Conservation (phyloP, 2,888 invertebrate genomes). For the Drosophila atroscutellata region DNA sequence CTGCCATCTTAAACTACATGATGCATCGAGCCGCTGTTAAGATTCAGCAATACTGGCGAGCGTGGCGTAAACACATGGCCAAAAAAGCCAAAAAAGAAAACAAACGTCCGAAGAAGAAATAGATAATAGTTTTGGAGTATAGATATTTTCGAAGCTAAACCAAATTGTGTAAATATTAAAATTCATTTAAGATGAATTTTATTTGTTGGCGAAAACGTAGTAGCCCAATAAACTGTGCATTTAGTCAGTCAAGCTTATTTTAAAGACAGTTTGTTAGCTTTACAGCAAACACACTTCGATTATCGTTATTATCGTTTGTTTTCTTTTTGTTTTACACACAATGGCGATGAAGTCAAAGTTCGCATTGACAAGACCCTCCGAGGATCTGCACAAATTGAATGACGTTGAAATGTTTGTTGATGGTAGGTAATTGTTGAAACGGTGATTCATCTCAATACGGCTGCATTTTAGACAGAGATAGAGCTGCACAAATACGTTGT, state of each 20-base stretch:
- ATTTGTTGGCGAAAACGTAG: not conserved
- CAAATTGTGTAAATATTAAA: not conserved
- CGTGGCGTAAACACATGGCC: constrained; percentile 29
- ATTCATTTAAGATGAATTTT: not conserved
- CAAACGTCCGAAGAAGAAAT: not conserved
- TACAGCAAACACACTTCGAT: not conserved
- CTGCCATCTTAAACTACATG: constrained; percentile 8
- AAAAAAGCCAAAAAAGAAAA: constrained; percentile 1
- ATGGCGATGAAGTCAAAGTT: not conserved
- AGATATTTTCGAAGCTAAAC: not conserved
- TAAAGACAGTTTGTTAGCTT: not conserved
- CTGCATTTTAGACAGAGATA: constrained; percentile 38
- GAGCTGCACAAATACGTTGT: constrained; percentile 40
- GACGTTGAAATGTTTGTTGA: not conserved
- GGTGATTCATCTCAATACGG: not conserved
- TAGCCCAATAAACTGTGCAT: not conserved
- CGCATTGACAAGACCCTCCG: not conserved
- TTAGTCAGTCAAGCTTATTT: not conserved
- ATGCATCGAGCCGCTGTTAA: constrained; percentile 39
- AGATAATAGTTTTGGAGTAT: not conserved
- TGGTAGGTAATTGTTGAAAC: not conserved
- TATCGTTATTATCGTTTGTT: not conserved
- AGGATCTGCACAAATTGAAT: not conserved
- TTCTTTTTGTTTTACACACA: not conserved
- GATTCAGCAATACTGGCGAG: constrained; percentile 44